phyloP scores from a whole-genome alignment of 2,797 vertebrate genomes.

The Myotis myotis region DNA sequence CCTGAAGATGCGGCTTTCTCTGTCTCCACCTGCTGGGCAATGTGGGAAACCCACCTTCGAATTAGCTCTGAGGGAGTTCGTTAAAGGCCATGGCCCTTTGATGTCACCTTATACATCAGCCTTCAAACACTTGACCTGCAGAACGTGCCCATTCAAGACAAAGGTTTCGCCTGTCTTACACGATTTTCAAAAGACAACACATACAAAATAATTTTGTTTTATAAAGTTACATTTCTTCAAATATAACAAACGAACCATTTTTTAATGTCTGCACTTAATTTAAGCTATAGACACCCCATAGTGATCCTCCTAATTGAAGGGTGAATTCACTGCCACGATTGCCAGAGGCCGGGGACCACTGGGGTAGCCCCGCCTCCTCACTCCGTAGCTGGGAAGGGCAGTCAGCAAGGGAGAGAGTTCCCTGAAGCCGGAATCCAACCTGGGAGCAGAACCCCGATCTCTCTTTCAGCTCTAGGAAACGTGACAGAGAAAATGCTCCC shows the following conservation, averaged over 20 bases:
- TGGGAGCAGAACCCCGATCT: background rate
- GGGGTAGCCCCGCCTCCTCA: background rate
- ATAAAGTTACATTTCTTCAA: background rate
- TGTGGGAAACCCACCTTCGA: background rate
- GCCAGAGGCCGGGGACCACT: background rate
- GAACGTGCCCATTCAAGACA: background rate
- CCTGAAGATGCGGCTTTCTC: background rate
- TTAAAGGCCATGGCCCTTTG: background rate
- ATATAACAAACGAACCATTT: background rate
- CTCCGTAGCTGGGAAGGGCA: background rate
- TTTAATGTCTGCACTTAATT: background rate
- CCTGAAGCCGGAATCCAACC: background rate
- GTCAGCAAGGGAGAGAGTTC: fast-evolving
- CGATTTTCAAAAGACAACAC: background rate
- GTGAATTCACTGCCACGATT: fast-evolving
- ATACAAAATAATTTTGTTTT: background rate
- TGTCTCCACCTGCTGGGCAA: slow-evolving; percentile 69
- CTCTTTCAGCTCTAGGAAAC: slow-evolving; percentile 5
- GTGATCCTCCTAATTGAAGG: background rate
- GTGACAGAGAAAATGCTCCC: background rate
- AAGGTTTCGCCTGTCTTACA: background rate
- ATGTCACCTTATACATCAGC: background rate
- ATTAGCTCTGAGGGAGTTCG: background rate
- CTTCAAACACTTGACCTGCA: background rate
- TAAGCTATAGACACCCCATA: background rate